Conservation (phyloP, 2,797 vertebrate species). For the Chelonia mydas region DNA sequence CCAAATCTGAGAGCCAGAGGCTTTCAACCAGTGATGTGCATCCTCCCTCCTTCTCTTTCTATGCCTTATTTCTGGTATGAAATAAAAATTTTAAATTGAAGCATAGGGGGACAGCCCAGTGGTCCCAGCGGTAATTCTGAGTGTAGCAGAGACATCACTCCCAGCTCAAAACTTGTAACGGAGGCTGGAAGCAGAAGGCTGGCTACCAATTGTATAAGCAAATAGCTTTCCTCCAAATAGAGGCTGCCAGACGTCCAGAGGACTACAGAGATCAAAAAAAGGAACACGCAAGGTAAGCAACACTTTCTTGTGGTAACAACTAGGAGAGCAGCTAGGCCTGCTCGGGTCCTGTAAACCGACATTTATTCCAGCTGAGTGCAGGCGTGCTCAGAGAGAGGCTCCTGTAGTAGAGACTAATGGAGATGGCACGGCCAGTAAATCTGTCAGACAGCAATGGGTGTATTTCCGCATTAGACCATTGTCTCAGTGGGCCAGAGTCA, state of each 20-base stretch:
- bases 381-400: accelerated
- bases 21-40: background rate
- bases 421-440: accelerated
- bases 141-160: background rate
- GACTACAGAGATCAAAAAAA: background rate
- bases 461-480: accelerated
- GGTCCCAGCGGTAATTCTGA: background rate
- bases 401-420: accelerated
- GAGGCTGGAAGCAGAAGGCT: constrained; percentile 75
- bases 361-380: background rate
- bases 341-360: background rate
- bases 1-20: background rate
- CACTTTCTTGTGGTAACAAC: background rate
- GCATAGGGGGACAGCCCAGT: background rate
- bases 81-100: background rate
- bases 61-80: background rate
- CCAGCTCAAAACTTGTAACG: constrained; percentile 52
- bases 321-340: accelerated
- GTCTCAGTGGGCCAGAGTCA: background rate
- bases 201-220: background rate
- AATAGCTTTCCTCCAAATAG: background rate
- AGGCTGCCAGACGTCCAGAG: background rate
- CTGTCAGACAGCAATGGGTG: background rate
- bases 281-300: background rate
- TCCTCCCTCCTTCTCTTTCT: background rate